A percentile compares a stretch with the other conserved stretches of the same genome.
phyloP scores from a whole-genome alignment of 2,888 invertebrate genomes.

The Orchesellides sinensis region DNA sequence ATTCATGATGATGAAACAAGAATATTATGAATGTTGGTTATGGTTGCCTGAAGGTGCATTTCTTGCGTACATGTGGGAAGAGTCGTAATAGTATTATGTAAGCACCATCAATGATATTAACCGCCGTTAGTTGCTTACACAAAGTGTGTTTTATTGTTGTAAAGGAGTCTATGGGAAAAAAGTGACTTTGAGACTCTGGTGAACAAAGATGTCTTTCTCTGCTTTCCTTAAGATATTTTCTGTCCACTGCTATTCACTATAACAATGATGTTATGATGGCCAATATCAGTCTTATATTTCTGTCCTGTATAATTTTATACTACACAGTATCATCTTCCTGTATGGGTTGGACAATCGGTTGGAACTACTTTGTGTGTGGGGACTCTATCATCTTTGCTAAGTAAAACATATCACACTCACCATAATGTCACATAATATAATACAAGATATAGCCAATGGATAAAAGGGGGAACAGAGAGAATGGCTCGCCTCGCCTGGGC shows the following conservation, averaged over 20 bases:
- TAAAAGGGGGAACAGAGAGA: constrained; percentile 54
- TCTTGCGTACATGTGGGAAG: not conserved
- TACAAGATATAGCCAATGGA: constrained; percentile 53
- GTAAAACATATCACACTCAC: constrained; percentile 58
- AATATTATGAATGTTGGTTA: not conserved
- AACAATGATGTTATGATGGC: too few relatives aligned
- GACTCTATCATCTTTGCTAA: constrained; percentile 13
- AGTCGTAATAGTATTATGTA: not conserved
- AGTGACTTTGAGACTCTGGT: constrained; percentile 12
- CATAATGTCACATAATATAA: constrained; percentile 60
- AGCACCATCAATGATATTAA: constrained; percentile 19
- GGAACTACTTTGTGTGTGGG: not conserved
- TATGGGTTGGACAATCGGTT: not conserved
- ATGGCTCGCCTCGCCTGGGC: constrained; percentile 51
- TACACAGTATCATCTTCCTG: not conserved
- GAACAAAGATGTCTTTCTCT: constrained; percentile 20
- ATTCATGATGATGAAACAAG: constrained; percentile 19
- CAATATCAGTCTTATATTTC: too few relatives aligned
- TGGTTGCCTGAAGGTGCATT: constrained; percentile 27
- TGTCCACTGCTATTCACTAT: constrained; percentile 3
- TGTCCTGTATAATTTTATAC: too few relatives aligned
- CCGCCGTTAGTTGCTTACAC: constrained; percentile 25
- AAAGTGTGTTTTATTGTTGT: constrained; percentile 45
- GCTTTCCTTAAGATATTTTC: constrained; percentile 11
- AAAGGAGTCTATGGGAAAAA: constrained; percentile 6